Evolutionary conservation across 2,113 vertebrate genomes (phyloP), one percentile per base, ranked within the genome.

Genomic region (Morone chrysops): DNA sequence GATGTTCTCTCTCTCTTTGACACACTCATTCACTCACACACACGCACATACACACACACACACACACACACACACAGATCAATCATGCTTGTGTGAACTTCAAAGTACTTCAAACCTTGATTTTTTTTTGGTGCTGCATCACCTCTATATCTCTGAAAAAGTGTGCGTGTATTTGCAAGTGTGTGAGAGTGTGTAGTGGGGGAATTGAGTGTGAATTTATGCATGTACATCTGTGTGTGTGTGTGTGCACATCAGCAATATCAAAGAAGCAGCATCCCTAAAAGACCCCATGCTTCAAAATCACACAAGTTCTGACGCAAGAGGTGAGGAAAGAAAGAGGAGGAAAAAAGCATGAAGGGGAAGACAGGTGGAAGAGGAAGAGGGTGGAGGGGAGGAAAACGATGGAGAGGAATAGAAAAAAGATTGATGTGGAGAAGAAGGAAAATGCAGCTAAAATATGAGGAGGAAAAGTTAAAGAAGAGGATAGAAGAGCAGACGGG

Each of bases 191-290:
- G 79, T 36, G 65, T 45, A 59, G 2, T 8, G 14, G 40, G 14
- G 6, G 66, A 40, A 65, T 45, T 59, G 9, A 12, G 22, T 18
- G 40, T 80, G 48, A 50, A 43, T 75, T n/a, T 70, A 53, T 79
- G 54, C 38, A 40, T 60, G 66, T 70, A 40, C 54, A 12, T 62
- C 0, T 43, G 10, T 61, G 45, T 67, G 62, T 61, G 45, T 67
- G 62, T 57, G 50, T 41, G 57, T 62, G 56, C 1, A 51, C 3
- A 5, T 43, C 10, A 54, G 51, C 0, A 0, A 51, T 70, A 80
- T 89, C 68, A 80, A 83, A 81, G 69, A 8, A 36, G 48, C 67
- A 45, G 61, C 68, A 80, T 82, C 83, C 68, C 72, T 80, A 67
- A 67, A 74, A 67, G 81, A 53, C 69, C 14, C 14, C 25, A 47